Percentiles rank a stretch among this genome's conserved stretches.
Conservation (phyloP, 1,140 invertebrate species). For the Pogonomyrmex barbatus region DNA sequence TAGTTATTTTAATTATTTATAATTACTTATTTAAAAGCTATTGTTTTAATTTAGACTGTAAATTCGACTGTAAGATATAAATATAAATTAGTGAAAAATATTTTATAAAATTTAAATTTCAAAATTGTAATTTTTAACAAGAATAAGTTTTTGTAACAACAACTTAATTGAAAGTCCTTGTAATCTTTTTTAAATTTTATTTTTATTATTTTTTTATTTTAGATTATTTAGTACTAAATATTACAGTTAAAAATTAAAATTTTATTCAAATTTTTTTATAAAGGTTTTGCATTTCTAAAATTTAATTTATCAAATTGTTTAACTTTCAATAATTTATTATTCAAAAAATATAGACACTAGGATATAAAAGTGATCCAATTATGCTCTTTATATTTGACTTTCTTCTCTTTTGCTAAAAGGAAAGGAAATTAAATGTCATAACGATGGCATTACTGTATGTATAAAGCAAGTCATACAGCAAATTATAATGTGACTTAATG, state of each 20-base stretch:
- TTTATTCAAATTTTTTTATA: background rate
- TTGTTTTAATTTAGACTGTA: background rate
- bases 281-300: background rate
- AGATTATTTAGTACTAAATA: background rate
- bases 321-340: slow-evolving; percentile 19
- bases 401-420: background rate
- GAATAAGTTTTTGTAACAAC: background rate
- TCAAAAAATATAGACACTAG: background rate
- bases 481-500: background rate
- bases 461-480: background rate
- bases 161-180: background rate
- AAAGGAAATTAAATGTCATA: background rate
- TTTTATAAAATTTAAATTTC: slow-evolving; percentile 16
- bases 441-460: background rate
- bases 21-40: background rate
- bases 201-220: too few relatives aligned
- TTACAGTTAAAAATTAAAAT: background rate
- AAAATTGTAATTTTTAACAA: background rate
- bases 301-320: background rate
- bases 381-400: background rate
- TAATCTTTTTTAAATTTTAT: background rate
- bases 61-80: background rate
- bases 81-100: background rate
- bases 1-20: background rate
- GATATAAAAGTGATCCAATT: background rate